Evolutionary conservation across 2,113 vertebrate species (phyloP), one percentile per base, ranked within the genome.

Genomic region (Pseudopipra pipra): DNA sequence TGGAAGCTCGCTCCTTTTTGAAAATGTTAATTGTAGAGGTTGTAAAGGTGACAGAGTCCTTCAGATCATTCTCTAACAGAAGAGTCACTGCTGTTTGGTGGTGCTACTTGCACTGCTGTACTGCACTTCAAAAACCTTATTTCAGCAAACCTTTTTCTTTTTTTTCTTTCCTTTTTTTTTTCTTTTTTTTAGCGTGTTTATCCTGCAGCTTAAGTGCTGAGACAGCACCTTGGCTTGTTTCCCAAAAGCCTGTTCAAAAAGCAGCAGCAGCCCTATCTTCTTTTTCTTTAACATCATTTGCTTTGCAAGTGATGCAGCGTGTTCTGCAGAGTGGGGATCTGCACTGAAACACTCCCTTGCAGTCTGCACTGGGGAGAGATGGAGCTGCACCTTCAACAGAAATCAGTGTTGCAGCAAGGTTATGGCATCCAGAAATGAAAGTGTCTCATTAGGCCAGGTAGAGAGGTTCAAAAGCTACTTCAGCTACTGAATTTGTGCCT

Each of bases 261-360:
- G 49, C 70, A 83, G 94, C 94, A 72, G 95, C 96, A 97, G 95
- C 84, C 62, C n/a, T 83, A 76, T 51, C 76, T 73, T 89, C 79
- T 72, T 89, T 78, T 89, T 79, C 84, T 70, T 87, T 85, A 59
- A 47, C 37, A 96, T 78, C 65, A 87, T 96, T 95, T 96, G 97
- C 97, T 97, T 97, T 97, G 95, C 89, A 90, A 97, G 97, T 90
- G 87, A 94, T 97, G 96, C 97, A 95, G 98, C 95, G 95, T 85
- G 93, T 97, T 98, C 98, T 98, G 98, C 97, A 97, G 98, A 93
- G 74, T 68, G 87, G 73, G 94, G 97, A 96, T 98, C 98, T 97
- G 98, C 97, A 96, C 98, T 97, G 97, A 95, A 97, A 95, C 98
- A 94, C 97, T 98, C 97, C 96, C 97, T 93, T 90, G 82, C 61